Percentiles rank a stretch among this genome's conserved stretches.
Conservation (phyloP, 2,113 vertebrate genomes). For the Varanus salvator region DNA sequence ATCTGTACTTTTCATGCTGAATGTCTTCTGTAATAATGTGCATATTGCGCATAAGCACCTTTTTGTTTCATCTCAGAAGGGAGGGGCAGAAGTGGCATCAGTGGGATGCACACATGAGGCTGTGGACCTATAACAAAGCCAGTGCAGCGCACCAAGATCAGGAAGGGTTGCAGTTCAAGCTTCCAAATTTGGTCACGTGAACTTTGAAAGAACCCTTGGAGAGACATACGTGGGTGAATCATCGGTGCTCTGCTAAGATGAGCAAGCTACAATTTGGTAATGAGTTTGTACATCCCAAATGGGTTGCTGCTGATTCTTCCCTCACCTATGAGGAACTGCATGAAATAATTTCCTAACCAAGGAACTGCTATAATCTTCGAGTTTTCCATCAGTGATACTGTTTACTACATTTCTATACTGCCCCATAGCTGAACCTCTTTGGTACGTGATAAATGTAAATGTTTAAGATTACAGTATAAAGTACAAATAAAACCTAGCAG, state of each 20-base stretch:
- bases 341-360: too few relatives aligned
- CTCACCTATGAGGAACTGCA: not conserved
- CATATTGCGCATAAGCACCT: constrained; percentile 47
- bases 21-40: constrained; percentile 52
- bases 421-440: too few relatives aligned
- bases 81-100: not conserved
- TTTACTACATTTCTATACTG: too few relatives aligned
- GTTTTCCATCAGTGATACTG: not conserved
- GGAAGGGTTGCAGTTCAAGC: not conserved
- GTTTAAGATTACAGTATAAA: too few relatives aligned
- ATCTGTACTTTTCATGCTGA: constrained; percentile 27
- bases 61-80: constrained; percentile 46
- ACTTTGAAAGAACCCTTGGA: not conserved
- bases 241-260: not conserved
- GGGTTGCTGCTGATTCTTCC: not conserved
- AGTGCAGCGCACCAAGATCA: not conserved
- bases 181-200: not conserved
- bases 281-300: too few relatives aligned
- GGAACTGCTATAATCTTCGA: not conserved
- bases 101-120: not conserved
- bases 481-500: too few relatives aligned
- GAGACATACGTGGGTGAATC: not conserved
- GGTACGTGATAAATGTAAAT: too few relatives aligned
- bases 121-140: not conserved
- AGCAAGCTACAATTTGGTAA: not conserved